phyloP scores from a whole-genome alignment of 1,140 invertebrate species.

The Nebria ingens region DNA sequence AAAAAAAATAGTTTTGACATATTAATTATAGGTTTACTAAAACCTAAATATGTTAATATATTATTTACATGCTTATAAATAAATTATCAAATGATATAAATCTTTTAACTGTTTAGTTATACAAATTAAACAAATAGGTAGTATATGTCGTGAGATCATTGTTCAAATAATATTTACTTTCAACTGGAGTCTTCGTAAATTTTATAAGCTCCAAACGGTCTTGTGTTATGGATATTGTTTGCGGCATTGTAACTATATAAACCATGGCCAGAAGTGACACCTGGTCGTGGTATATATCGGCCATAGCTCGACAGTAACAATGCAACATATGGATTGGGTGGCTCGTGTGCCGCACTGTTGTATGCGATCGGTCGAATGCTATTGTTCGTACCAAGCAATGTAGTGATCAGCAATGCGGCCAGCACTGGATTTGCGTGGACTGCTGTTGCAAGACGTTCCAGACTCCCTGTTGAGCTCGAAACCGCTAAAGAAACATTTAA shows the following conservation, averaged over 20 bases:
- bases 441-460: not conserved
- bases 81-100: too few species aligned
- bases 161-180: slow-evolving; percentile 2
- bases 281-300: slow-evolving; percentile 40
- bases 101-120: too few species aligned
- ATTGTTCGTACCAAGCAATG: slow-evolving; percentile 17
- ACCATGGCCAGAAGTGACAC: slow-evolving; percentile 41
- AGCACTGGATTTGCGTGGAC: slow-evolving; percentile 19
- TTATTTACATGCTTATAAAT: too few species aligned
- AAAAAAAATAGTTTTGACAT: too few species aligned
- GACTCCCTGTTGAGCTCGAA: too few species aligned
- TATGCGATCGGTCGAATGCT: slow-evolving; percentile 26
- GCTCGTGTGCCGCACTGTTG: slow-evolving; percentile 43
- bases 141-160: too few species aligned
- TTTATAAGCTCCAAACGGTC: slow-evolving; percentile 49
- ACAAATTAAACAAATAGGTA: too few species aligned
- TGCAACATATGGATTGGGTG: slow-evolving; percentile 44
- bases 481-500: too few species aligned
- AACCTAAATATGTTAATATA: too few species aligned
- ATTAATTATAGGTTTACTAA: too few species aligned
- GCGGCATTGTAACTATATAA: slow-evolving; percentile 46
- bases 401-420: slow-evolving; percentile 19
- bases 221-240: slow-evolving; percentile 53
- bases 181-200: slow-evolving; percentile 29
- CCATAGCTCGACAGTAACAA: slow-evolving; percentile 50